These are phyloP conservation scores for Catharus bicknelli DNA, from an alignment of 2,113 vertebrate species.

Conservation along the genomic window DNA sequence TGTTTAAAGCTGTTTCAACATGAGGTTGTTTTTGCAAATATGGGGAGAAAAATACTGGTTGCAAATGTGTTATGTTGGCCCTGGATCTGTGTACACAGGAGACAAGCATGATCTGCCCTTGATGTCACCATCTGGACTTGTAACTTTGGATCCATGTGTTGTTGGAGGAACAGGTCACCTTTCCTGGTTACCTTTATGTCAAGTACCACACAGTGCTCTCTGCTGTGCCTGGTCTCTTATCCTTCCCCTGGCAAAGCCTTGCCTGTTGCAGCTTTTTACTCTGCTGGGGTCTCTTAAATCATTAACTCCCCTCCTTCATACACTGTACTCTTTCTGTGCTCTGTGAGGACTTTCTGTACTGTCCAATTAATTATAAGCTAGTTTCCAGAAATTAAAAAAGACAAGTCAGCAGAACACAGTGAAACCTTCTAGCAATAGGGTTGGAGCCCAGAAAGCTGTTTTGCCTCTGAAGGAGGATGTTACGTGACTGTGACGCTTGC, in stretches of 20 bases:
- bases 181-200: not conserved
- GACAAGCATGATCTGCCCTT: not conserved
- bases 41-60: not conserved
- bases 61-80: not conserved
- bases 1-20: not conserved
- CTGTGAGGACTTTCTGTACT: conserved; percentile 30
- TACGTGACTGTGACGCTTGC: not conserved
- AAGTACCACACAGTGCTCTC: not conserved
- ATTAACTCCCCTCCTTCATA: conserved; percentile 29
- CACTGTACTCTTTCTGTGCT: not conserved
- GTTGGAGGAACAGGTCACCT: not conserved
- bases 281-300: conserved; percentile 11
- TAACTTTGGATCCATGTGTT: conserved; percentile 47
- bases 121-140: conserved; percentile 49
- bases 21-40: not conserved
- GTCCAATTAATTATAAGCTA: conserved; percentile 51
- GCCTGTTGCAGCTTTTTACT: not conserved
- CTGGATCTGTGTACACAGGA: not conserved
- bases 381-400: not conserved
- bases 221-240: not conserved
- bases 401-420: not conserved
- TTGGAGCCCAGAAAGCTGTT: not conserved
- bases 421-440: not conserved
- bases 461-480: not conserved
- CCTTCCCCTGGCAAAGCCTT: not conserved